Evolutionary conservation across 1,140 invertebrate genomes (phyloP).

Genomic region (Mya arenaria): DNA sequence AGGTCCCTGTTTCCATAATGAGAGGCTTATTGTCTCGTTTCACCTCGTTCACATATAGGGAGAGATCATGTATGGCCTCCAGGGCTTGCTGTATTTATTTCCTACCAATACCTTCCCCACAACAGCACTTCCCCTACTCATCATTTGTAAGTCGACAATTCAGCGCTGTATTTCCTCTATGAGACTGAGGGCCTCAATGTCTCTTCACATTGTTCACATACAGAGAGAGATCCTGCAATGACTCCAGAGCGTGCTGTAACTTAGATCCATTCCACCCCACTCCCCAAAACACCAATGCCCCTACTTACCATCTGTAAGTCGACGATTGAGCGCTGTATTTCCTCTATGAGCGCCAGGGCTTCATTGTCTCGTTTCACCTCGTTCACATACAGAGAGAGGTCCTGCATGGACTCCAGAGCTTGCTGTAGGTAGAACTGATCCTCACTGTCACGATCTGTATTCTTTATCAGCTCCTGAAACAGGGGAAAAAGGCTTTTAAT

Average conservation of each 20-base stretch:
- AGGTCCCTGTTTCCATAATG: conserved; percentile 91
- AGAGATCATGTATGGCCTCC: conserved; percentile 98
- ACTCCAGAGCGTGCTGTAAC: conserved; percentile 95
- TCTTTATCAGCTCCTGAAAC: conserved; percentile 92
- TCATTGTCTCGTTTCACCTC: conserved; percentile 99
- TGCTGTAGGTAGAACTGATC: conserved; percentile 91
- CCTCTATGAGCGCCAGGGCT: conserved; percentile 93
- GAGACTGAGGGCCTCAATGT: conserved; percentile 95
- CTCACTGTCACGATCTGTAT: conserved; percentile 86
- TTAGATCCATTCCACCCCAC: too few relatives aligned
- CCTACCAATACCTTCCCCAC: too few relatives aligned
- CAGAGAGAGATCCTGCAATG: conserved; percentile 97
- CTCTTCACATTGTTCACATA: conserved; percentile 99
- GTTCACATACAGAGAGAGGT: conserved; percentile 98
- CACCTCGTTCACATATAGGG: conserved; percentile 98
- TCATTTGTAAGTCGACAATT: conserved; percentile 83
- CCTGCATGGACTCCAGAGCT: conserved; percentile 98
- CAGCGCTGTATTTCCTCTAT: conserved; percentile 92
- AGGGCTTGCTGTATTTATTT: conserved; percentile 94
- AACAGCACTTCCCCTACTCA: too few relatives aligned
- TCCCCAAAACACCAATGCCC: too few relatives aligned
- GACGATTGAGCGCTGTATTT: conserved; percentile 88
- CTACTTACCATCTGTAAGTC: conserved; percentile 81
- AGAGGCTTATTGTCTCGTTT: conserved; percentile 97
- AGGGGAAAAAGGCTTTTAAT: conserved; percentile 11